Evolutionary conservation across 2,797 vertebrate genomes (phyloP).

Genomic region (Tamandua tetradactyla): DNA sequence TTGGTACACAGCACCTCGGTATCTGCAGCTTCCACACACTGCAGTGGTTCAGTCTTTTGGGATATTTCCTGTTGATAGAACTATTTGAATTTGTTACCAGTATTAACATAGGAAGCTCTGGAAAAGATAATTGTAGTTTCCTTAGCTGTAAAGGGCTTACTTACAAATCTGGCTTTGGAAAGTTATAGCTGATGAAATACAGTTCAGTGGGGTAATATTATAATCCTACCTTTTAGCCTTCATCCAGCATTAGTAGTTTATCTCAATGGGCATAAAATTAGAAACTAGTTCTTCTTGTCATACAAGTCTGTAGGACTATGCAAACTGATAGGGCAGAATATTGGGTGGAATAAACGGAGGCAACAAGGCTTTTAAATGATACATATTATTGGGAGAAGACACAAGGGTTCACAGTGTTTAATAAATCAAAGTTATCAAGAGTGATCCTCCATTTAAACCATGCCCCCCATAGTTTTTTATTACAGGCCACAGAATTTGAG

Average conservation of each 20-base stretch:
- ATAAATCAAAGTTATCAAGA: constrained; percentile 73
- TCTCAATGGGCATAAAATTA: constrained; percentile 91
- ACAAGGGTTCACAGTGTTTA: constrained; percentile 24
- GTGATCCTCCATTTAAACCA: constrained; percentile 57
- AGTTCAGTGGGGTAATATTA: constrained; percentile 87
- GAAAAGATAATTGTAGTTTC: constrained; percentile 89
- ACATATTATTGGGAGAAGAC: constrained; percentile 73
- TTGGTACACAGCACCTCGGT: constrained; percentile 90
- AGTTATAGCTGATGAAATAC: constrained; percentile 90
- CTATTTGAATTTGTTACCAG: constrained; percentile 91
- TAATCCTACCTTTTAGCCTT: constrained; percentile 89
- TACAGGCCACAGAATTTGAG: constrained; percentile 58
- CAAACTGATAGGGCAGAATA: constrained; percentile 79
- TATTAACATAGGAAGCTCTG: constrained; percentile 91
- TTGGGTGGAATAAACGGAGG: constrained; percentile 73
- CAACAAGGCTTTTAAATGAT: constrained; percentile 76
- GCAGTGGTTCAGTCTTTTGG: constrained; percentile 90
- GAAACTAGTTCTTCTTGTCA: constrained; percentile 88
- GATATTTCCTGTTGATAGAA: constrained; percentile 90
- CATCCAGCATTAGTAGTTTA: constrained; percentile 88
- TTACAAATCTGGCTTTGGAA: constrained; percentile 91
- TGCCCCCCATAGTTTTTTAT: constrained; percentile 66
- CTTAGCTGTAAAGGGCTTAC: constrained; percentile 89
- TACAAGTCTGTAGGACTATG: constrained; percentile 85
- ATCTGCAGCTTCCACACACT: constrained; percentile 93